Evolutionary conservation across 2,113 vertebrate genomes (phyloP), one percentile per base, ranked within the genome.

Genomic region (Reinhardtius hippoglossoides): DNA sequence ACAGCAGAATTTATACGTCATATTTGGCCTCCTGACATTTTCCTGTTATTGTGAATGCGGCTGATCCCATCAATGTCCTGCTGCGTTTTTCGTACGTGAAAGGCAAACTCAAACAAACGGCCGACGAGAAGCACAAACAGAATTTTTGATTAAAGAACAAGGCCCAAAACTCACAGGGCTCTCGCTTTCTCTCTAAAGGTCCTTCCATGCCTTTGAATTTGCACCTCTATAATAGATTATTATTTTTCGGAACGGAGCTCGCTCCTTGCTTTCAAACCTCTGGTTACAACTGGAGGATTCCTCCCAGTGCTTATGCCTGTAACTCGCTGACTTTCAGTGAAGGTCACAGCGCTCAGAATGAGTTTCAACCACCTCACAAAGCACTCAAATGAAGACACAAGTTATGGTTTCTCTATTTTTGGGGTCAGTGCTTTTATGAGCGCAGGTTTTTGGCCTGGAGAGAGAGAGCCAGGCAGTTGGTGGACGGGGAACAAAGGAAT

Each of bases 391-490:
- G 70, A 67, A 85, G 71, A 71, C 76, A 16, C 48, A 75, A 83
- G 58, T 79, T 70, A 75, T 79, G 60, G 59, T 83, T 84, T 71
- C 64, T 83, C 69, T 77, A 79, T 79, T 82, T 86, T 66, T 71
- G 52, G 81, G 88, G 87, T 83, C 85, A 88, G 44, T 14, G 73
- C 50, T 84, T 89, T 88, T 74, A 85, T 59, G 64, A 69, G 74
- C 26, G 9, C 75, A 82, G 82, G 79, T 78, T 87, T 88, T 87
- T 89, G 78, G 66, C 81, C 74, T 8, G 15, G 61, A 75, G 70
- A 83, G 76, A 74, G 46, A 64, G 65, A 76, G 16, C 46, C 40
- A 3, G 57, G 60, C 24, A 81, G 76, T 72, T 70, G 61, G 74
- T 78, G 69, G 63, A 83, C 21, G 14, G 7, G 46, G 78, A 70